Evolutionary conservation across 2,797 vertebrate species (phyloP).

Genomic region (Pyrocephalus nanus): DNA sequence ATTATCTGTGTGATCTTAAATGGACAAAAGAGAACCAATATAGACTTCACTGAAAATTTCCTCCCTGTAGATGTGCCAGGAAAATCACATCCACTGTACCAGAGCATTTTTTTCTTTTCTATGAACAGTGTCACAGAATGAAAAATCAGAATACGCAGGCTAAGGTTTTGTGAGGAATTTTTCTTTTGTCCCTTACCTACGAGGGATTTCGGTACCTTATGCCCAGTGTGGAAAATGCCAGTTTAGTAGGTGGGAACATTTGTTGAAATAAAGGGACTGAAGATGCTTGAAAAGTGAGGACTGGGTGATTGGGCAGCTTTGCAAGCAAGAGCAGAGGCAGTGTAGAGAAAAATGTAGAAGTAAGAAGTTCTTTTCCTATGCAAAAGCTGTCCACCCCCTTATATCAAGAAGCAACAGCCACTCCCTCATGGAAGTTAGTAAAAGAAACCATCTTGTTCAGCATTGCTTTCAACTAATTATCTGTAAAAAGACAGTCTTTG

Average conservation of each 20-base stretch:
- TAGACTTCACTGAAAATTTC: neutral
- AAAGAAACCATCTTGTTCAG: neutral
- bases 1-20: neutral
- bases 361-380: conserved; percentile 15
- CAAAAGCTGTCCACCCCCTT: conserved; percentile 55
- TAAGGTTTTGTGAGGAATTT: neutral
- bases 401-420: conserved; percentile 24
- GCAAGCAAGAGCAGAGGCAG: neutral
- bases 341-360: neutral
- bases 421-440: neutral
- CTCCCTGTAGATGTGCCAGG: neutral
- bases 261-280: neutral
- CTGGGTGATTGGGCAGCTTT: neutral
- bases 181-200: neutral
- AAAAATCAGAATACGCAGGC: neutral
- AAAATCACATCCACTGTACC: neutral
- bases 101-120: neutral
- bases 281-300: neutral
- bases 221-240: neutral
- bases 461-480: neutral
- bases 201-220: neutral
- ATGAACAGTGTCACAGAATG: neutral
- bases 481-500: neutral
- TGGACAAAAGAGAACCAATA: neutral
- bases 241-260: neutral